Percentiles rank a stretch among this genome's conserved stretches.
Evolutionary conservation across 1,140 invertebrate genomes (phyloP).

Genomic region (Lucilia sericata): DNA sequence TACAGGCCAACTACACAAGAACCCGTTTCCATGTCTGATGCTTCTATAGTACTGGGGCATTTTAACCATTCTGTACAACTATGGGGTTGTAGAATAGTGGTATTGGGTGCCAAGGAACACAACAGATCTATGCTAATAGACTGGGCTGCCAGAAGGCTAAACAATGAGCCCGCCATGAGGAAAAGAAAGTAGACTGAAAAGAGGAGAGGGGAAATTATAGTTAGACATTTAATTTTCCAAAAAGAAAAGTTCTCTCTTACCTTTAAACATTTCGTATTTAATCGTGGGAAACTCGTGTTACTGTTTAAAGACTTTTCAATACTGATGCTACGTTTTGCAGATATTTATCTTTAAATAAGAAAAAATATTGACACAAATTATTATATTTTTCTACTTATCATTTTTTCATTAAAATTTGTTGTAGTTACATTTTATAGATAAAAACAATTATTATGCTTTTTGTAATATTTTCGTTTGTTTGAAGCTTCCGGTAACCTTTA

Average conservation of each 20-base stretch:
- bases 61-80: constrained; percentile 60
- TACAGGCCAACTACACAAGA: constrained; percentile 56
- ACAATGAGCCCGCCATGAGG: too few relatives aligned
- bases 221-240: not conserved
- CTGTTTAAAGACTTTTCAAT: too few relatives aligned
- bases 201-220: not conserved
- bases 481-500: too few relatives aligned
- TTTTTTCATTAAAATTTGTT: too few relatives aligned
- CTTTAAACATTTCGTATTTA: not conserved
- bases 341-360: too few relatives aligned
- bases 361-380: too few relatives aligned
- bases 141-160: not conserved
- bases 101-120: constrained; percentile 52
- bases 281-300: too few relatives aligned
- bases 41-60: constrained; percentile 49
- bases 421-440: too few relatives aligned
- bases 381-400: too few relatives aligned
- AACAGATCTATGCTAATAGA: constrained; percentile 33
- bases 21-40: constrained; percentile 54
- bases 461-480: too few relatives aligned
- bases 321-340: too few relatives aligned
- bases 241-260: not conserved
- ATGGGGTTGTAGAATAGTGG: constrained; percentile 55
- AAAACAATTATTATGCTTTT: too few relatives aligned
- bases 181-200: not conserved